Evolutionary conservation across 2,113 vertebrate genomes (phyloP).

Genomic region (Trichechus manatus): DNA sequence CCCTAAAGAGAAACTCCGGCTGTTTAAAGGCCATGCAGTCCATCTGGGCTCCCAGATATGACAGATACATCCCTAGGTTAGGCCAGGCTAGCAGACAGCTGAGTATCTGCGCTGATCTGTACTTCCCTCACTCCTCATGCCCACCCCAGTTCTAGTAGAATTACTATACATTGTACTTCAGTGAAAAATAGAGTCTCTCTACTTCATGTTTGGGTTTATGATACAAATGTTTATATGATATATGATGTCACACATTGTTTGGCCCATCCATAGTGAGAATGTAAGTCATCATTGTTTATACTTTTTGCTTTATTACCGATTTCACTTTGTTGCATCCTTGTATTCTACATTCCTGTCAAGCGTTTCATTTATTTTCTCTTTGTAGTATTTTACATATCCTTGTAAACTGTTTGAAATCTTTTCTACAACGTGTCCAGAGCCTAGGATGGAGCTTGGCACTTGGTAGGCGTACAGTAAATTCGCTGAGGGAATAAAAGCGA

Average conservation of each 20-base stretch:
- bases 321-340: background rate
- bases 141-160: background rate
- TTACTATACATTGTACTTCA: background rate
- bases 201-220: background rate
- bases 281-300: background rate
- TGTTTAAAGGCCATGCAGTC: conserved; percentile 34
- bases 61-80: background rate
- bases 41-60: background rate
- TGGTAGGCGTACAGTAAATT: background rate
- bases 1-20: background rate
- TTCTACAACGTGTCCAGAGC: background rate
- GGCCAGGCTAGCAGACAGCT: background rate
- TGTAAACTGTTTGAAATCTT: background rate
- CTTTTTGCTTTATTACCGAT: background rate
- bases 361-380: background rate
- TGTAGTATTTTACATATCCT: conserved; percentile 9
- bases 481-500: background rate
- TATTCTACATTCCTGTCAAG: background rate
- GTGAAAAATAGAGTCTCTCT: background rate
- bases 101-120: background rate
- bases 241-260: background rate
- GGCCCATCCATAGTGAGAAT: background rate
- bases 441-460: background rate
- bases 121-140: background rate
- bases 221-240: background rate